Evolutionary conservation across 2,797 vertebrate genomes (phyloP), one percentile per base, ranked within the genome.

Genomic region (Antrozous pallidus): DNA sequence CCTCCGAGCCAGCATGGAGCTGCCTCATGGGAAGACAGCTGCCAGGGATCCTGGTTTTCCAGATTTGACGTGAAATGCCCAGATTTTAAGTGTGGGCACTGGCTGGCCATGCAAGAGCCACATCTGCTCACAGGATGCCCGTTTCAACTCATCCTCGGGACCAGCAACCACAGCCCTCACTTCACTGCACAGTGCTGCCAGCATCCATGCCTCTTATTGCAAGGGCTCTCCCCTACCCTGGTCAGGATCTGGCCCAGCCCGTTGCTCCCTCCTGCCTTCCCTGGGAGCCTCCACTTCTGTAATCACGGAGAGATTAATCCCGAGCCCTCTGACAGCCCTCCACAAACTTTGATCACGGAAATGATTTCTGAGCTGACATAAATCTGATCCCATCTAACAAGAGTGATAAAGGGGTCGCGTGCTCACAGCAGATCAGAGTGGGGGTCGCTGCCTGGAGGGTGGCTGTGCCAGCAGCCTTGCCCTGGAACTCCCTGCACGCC

Each of bases 321-420:
- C 24, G 61, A 45, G 80, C 24, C 58, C n/a, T 45, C 31, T 56
- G 86, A 91, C 83, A 94, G 88, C 58, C 36, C 36, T 83, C 54
- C 81, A 94, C 75, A 77, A 83, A 86, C 87, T 96, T 83, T 82
- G 79, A 93, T 89, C 71, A 83, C 1, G 38, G 77, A 61, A 11
- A 74, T 91, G 83, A 94, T 90, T 95, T 95, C 83, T 93, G 91
- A 93, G 61, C 87, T 74, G 91, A 95, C 54, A 83, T 91, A 88
- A 93, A 93, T 96, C 89, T 87, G 26, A 67, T 31, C 54, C 84
- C 67, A 73, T 56, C 87, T 94, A 91, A 93, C 8, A 8, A 94
- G 69, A 45, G 73, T 49, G 94, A 79, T 33, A 81, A 77, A 67
- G n/a, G 0, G 61, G 36, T 31, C 26, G n/a, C 1, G 1, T 2